Percentiles rank a stretch among this genome's conserved stretches.
Evolutionary conservation across 2,797 vertebrate genomes (phyloP).

Genomic region (Pristis pectinata): DNA sequence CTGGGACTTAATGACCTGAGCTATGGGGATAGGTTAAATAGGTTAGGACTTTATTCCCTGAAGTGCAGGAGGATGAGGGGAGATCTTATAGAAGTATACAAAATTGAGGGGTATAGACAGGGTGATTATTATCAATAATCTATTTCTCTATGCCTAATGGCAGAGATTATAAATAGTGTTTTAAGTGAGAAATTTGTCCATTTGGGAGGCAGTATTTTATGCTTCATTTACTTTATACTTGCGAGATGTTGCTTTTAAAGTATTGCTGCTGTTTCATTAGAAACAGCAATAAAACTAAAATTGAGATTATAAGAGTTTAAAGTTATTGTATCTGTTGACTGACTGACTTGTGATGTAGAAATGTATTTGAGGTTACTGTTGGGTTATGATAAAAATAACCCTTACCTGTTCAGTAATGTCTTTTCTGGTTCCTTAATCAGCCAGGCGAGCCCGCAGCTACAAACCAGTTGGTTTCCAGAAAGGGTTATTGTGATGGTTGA

Average conservation of each 20-base stretch:
- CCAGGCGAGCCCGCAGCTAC: slow-evolving; percentile 60
- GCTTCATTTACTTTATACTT: not conserved
- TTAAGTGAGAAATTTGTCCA: too few relatives aligned
- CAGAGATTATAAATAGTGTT: too few relatives aligned
- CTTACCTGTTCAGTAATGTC: slow-evolving; percentile 55
- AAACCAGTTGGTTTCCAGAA: slow-evolving; percentile 57
- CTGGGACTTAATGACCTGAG: too few relatives aligned
- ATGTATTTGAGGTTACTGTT: not conserved
- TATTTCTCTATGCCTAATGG: too few relatives aligned
- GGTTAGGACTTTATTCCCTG: too few relatives aligned
- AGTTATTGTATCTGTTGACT: not conserved
- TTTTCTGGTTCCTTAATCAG: slow-evolving; percentile 45
- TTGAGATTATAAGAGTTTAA: not conserved
- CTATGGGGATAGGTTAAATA: too few relatives aligned
- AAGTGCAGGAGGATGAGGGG: too few relatives aligned
- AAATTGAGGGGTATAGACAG: too few relatives aligned
- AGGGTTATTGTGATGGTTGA: slow-evolving; percentile 49
- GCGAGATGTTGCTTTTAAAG: not conserved
- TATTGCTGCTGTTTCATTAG: not conserved
- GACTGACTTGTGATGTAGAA: not conserved
- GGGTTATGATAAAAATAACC: not conserved
- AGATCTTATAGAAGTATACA: too few relatives aligned
- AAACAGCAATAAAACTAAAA: not conserved
- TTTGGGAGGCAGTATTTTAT: not conserved
- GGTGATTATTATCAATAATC: too few relatives aligned